Percentiles rank a stretch among this genome's conserved stretches.
phyloP scores from a whole-genome alignment of 2,113 vertebrate genomes.

The Lamprotornis superbus region DNA sequence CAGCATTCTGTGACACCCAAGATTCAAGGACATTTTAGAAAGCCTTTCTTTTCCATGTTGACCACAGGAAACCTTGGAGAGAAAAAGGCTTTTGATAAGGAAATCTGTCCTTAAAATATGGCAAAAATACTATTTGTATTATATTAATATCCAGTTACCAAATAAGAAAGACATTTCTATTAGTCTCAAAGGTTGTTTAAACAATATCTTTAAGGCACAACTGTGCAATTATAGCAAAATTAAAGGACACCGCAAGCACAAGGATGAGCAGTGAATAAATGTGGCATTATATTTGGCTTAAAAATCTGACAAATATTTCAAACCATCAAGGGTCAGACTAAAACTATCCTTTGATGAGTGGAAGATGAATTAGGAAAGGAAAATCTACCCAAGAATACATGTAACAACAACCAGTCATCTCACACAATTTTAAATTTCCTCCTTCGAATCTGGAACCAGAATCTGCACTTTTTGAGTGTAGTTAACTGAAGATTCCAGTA shows the following conservation, averaged over 20 bases:
- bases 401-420: not conserved
- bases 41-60: not conserved
- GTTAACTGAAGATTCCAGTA: not conserved
- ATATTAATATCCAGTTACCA: not conserved
- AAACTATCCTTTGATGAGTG: not conserved
- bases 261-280: not conserved
- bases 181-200: not conserved
- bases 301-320: not conserved
- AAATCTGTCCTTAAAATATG: not conserved
- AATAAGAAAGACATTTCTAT: not conserved
- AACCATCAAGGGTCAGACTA: not conserved
- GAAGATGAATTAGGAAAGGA: not conserved
- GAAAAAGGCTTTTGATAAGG: not conserved
- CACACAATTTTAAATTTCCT: not conserved
- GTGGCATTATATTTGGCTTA: not conserved
- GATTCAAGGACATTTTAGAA: not conserved
- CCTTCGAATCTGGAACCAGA: fast-evolving
- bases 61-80: not conserved
- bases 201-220: not conserved
- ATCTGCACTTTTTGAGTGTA: not conserved
- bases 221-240: not conserved
- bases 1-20: not conserved
- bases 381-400: not conserved
- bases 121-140: not conserved
- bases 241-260: not conserved